Evolutionary conservation across 2,797 vertebrate species (phyloP).

Genomic region (Fratercula arctica): DNA sequence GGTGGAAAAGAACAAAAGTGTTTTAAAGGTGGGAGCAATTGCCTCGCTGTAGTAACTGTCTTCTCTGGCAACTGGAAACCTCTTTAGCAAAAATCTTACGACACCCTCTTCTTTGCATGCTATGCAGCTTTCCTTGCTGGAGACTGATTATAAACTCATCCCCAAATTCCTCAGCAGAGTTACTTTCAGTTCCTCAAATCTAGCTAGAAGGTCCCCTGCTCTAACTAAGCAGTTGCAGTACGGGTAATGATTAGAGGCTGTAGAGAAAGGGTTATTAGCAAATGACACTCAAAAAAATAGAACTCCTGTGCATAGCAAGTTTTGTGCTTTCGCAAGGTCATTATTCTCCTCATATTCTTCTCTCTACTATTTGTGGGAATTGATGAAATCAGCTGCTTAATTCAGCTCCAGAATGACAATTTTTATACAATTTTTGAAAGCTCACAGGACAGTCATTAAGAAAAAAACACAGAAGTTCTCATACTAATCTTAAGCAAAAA

Average conservation of each 20-base stretch:
- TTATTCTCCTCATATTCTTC: neutral
- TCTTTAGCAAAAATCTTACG: neutral
- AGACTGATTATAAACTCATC: neutral
- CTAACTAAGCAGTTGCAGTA: neutral
- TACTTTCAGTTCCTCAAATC: neutral
- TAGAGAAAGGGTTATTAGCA: neutral
- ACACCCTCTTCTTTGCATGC: neutral
- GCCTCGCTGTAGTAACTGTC: neutral
- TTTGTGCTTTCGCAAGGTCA: neutral
- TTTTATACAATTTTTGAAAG: neutral
- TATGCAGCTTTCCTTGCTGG: neutral
- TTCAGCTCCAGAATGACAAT: neutral
- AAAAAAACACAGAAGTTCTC: accelerated
- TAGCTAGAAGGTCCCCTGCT: neutral
- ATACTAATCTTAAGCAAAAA: neutral
- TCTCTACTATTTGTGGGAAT: neutral
- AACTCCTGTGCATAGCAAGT: neutral
- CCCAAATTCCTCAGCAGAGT: neutral
- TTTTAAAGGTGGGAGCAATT: neutral
- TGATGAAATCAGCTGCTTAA: neutral
- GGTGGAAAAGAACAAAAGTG: neutral
- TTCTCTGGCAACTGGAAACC: neutral
- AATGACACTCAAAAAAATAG: neutral
- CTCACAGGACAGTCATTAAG: neutral
- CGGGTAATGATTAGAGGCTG: neutral